Evolutionary conservation across 2,113 vertebrate genomes (phyloP).

Genomic region (Osmerus mordax): DNA sequence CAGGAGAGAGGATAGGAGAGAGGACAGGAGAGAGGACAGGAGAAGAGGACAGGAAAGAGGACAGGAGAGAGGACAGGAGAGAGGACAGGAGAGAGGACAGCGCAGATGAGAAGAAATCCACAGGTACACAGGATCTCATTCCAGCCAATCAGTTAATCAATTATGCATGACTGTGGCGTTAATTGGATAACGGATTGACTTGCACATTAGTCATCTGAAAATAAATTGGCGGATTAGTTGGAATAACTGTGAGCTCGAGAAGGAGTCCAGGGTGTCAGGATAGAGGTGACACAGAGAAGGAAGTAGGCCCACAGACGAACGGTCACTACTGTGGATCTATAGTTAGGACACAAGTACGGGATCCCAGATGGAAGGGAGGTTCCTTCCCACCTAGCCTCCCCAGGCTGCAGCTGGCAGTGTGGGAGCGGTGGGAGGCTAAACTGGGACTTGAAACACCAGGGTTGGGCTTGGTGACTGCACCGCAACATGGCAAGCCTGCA

Average conservation of each 20-base stretch:
- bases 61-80: background rate
- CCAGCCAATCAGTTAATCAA: slow-evolving; percentile 5
- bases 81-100: background rate
- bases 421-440: slow-evolving; percentile 2
- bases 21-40: background rate
- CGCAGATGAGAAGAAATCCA: background rate
- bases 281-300: background rate
- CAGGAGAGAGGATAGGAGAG: too few species aligned
- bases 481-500: background rate
- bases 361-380: background rate
- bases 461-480: background rate
- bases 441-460: background rate
- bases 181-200: background rate
- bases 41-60: background rate
- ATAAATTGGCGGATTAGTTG: background rate
- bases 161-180: slow-evolving; percentile 1
- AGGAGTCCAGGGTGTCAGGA: background rate
- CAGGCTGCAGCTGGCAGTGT: background rate
- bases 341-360: background rate
- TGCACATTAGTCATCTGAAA: background rate
- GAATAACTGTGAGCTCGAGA: background rate
- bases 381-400: slow-evolving; percentile 1
- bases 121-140: background rate
- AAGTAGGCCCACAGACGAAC: background rate
- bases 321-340: background rate